Evolutionary conservation across 2,113 vertebrate genomes (phyloP), one percentile per base, ranked within the genome.

Genomic region (Pelvicachromis taeniatus): DNA sequence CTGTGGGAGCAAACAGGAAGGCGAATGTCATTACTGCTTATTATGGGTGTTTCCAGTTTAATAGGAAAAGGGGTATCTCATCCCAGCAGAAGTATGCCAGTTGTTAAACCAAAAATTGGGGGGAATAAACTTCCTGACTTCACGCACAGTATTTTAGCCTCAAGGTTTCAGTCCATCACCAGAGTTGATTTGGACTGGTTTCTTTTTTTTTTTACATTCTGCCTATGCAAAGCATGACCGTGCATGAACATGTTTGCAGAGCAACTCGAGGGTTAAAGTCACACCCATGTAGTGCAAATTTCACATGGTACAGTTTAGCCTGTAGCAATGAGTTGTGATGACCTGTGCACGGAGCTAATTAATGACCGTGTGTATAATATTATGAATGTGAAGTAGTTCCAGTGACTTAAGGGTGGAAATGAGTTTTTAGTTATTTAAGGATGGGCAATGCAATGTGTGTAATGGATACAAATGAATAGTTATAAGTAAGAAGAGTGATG

Each of bases 1-100:
- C 26, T 16, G 29, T 21, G 81, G 35, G 77, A 77, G 63, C n/a
- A 55, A 88, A 85, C 91, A 88, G 90, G 87, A 93, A 92, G 79
- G 14, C 9, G 17, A 13, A 77, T 75, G 50, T 26, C 26, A 87
- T 91, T 85, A 80, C 31, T 55, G 42, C 56, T 75, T 12, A 68
- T 85, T 87, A 53, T 80, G 53, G 53, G 11, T n/a, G 12, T 75
- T 65, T 68, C 11, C 7, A 82, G 3, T 86, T 77, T 54, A n/a
- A 54, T 40, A 1, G 78, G 77, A 83, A 65, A 68, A 81, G 6
- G 8, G 17, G 6, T 12, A 16, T 65, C 84, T 45, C 59, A 19
- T 59, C 52, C 4, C 14, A 54, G 52, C 7, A 38, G 5, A 45
- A 50, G 8, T 61, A 9, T 19, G 12, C 0, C 54, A 70, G 21